phyloP scores from a whole-genome alignment of 2,888 invertebrate genomes.

The Phytoseiulus persimilis region DNA sequence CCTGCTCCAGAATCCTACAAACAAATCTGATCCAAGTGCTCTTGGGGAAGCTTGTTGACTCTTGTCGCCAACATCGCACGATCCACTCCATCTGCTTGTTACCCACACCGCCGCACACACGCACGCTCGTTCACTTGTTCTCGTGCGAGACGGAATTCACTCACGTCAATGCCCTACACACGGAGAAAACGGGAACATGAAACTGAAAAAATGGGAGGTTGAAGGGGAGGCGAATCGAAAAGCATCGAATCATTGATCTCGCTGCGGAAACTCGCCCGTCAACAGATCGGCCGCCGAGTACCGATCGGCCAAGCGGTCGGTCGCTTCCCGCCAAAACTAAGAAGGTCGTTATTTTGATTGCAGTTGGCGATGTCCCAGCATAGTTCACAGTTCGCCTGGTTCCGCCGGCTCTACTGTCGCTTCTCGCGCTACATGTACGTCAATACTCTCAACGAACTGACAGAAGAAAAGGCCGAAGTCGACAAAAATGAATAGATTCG shows the following conservation, averaged over 20 bases:
- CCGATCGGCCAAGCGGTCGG: not conserved
- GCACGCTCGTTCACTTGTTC: not conserved
- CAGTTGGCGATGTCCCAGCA: slow-evolving; percentile 37
- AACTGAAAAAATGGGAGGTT: no score
- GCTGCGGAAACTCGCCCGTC: not conserved
- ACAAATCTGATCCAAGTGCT: not conserved
- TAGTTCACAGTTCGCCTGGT: slow-evolving; percentile 27
- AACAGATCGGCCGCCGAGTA: not conserved
- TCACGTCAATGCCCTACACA: not conserved
- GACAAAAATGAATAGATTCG: slow-evolving; percentile 38
- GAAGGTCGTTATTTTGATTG: not conserved
- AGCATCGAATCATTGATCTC: not conserved
- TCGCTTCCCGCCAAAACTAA: not conserved
- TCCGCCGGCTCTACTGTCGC: slow-evolving; percentile 18
- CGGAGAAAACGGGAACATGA: not conserved
- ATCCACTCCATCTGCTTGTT: not conserved
- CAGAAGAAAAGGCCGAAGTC: slow-evolving; percentile 20
- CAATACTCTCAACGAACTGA: slow-evolving; percentile 30
- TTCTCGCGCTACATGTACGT: slow-evolving; percentile 33
- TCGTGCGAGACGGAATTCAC: not conserved
- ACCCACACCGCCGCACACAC: not conserved
- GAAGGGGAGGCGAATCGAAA: not conserved
- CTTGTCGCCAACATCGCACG: not conserved
- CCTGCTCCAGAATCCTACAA: not conserved
- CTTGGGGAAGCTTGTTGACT: not conserved